Percentiles rank a stretch among this genome's conserved stretches.
Evolutionary conservation across 2,113 vertebrate species (phyloP).

Genomic region (Xyliphius kryptos): DNA sequence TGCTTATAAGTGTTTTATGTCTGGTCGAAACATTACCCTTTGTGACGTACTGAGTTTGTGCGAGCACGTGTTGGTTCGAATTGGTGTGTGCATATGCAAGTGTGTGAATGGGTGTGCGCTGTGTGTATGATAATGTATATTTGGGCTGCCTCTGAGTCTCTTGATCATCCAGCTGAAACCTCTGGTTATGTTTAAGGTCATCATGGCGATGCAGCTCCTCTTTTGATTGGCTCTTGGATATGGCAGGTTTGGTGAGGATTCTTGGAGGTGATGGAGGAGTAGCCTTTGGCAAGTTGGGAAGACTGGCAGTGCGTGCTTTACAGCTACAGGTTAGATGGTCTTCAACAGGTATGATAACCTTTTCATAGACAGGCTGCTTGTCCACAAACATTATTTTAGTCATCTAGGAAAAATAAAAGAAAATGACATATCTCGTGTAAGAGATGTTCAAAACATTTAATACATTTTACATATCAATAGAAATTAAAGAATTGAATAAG

Average conservation of each 20-base stretch:
- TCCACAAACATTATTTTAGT: conserved; percentile 78
- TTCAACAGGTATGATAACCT: conserved; percentile 79
- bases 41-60: background rate
- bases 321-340: conserved; percentile 86
- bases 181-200: conserved; percentile 66
- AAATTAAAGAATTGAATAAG: no score
- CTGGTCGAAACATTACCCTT: background rate
- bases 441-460: no score
- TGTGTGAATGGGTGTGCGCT: conserved; percentile 20
- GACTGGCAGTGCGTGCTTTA: conserved; percentile 44
- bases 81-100: conserved; percentile 9
- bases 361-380: conserved; percentile 66
- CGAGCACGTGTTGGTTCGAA: background rate
- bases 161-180: conserved; percentile 50
- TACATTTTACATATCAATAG: no score
- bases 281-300: conserved; percentile 28
- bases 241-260: conserved; percentile 42
- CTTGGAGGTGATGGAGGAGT: conserved; percentile 29
- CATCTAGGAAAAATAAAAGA: conserved; percentile 70
- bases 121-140: conserved; percentile 49
- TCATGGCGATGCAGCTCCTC: conserved; percentile 65
- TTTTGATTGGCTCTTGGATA: conserved; percentile 53
- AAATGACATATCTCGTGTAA: background rate
- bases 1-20: no score
- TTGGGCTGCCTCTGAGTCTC: conserved; percentile 56